phyloP scores from a whole-genome alignment of 1,140 invertebrate species.

The Adelges cooleyi region DNA sequence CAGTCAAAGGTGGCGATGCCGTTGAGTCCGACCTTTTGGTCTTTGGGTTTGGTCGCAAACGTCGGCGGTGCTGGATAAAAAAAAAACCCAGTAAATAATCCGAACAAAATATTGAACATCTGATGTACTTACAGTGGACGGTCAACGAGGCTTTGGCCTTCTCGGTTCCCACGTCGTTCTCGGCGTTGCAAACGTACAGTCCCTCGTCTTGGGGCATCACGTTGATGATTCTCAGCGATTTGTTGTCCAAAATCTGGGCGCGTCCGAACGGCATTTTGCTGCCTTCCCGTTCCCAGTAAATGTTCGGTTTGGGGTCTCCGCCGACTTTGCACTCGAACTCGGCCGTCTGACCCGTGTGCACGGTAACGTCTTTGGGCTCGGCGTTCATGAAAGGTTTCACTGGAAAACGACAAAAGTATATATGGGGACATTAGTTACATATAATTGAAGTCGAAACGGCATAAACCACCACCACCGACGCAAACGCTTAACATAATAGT shows the following conservation, averaged over 20 bases:
- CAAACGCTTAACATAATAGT: no score
- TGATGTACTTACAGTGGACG: constrained; percentile 59
- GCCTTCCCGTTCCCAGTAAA: constrained; percentile 80
- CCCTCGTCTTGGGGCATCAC: constrained; percentile 66
- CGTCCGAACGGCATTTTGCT: constrained; percentile 66
- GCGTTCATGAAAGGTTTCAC: constrained; percentile 80
- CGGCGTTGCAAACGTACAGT: constrained; percentile 67
- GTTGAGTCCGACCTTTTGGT: constrained; percentile 62
- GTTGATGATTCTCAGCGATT: constrained; percentile 59
- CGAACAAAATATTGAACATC: neutral
- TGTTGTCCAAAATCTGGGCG: constrained; percentile 60
- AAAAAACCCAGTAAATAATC: no score
- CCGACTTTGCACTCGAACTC: constrained; percentile 80
- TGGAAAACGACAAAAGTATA: no score
- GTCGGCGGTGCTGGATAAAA: constrained; percentile 55
- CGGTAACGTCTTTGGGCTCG: constrained; percentile 71
- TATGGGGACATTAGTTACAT: no score
- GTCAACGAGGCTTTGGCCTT: constrained; percentile 58
- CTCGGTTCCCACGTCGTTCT: constrained; percentile 64
- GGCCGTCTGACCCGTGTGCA: constrained; percentile 64
- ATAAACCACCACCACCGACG: no score
- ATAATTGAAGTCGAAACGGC: no score
- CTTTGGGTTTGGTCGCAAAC: constrained; percentile 63
- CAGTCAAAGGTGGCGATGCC: constrained; percentile 71
- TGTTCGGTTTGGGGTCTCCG: constrained; percentile 77